Evolutionary conservation across 2,797 vertebrate species (phyloP), one percentile per base, ranked within the genome.

Genomic region (Pangasius macronema): DNA sequence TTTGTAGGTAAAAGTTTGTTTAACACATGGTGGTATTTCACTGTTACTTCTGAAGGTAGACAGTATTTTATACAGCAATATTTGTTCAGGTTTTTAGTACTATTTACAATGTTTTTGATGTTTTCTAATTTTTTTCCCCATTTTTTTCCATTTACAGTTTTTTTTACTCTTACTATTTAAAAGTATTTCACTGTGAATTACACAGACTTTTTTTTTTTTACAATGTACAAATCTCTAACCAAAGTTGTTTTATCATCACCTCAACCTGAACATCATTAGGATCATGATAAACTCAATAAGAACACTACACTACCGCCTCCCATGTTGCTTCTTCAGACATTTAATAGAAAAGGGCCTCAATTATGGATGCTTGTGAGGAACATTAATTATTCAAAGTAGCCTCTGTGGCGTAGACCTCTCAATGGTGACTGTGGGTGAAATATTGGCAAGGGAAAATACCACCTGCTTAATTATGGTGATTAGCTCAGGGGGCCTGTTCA

Each of bases 321-420:
- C 88, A 87, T 86, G 89, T 91, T 92, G 89, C 91, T 90, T 92
- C 89, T 87, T 89, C 90, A 93, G 92, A 93, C 89, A 91, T 94
- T 94, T 92, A 92, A 93, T 94, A 92, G 93, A 94, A 93, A 92
- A 91, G 94, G 49, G 10, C 75, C 87, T 95, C 77, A 93, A 95
- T 95, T 94, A 95, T 95, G 93, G 88, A 95, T 94, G 90, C 91
- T 91, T 82, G 88, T 83, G 7, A 91, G 85, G 86, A 90, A 87
- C 87, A 89, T 95, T 91, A 89, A 94, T 95, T 93, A 95, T 95
- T 95, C 30, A 95, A 93, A 94, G 90, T 86, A 91, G 90, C 91
- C 92, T 91, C 87, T 46, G 81, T 91, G 91, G 91, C 92, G 89
- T 90, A 92, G 92, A 93, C 90, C 88, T 86, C 87, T 68, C 84